Base-by-base conservation (phyloP, 1,140 invertebrate genomes). In the Olivierus martensii region DNA sequence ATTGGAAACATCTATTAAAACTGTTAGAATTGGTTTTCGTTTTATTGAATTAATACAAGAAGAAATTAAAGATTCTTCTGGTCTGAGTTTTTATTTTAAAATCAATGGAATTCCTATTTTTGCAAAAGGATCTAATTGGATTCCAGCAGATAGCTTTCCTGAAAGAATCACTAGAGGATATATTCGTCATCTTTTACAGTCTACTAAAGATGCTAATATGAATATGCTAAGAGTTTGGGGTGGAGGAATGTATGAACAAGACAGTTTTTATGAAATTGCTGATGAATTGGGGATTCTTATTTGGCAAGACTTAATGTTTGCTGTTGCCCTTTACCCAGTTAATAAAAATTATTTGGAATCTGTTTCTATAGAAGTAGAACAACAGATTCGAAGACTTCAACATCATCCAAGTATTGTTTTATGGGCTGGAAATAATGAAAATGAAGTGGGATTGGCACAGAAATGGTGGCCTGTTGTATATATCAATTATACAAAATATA, bases 211-310 rank as follows among this genome's bases (percentile, higher is more conserved):
- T 37, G 79, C 82, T 0, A 77, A 97, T 63, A 92, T 94, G 82
- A 93, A 95, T 65, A 88, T 91, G 79, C 67, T 99, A 1, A 73
- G 95, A 15, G 85, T 99, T 1, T 99, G 95, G 95, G 95, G 95
- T 18, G 95, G 95, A 37, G 95, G 95, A 43, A 71, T 91, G 1
- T 99, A 97, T 63, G 93, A 98, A 67, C 80, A 79, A 0, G 88
- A 97, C 57, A 74, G 79, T 28, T 97, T 98, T 66, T 99, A 98
- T 66, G 74, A 86, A 48, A 67, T 84, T 22, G 71, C 71, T 51
- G 71, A 77, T 62, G 60, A 71, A 57, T 41, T 64, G 38, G 66
- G 66, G 3, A 56, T 67, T 10, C 28, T 67, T 3, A 63, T 67
- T 46, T 67, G 66, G 66, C 66, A 67, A 71, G 91, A 99, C 69